Evolutionary conservation across 2,797 vertebrate species (phyloP).

Genomic region (Sebastolobus alascanus): DNA sequence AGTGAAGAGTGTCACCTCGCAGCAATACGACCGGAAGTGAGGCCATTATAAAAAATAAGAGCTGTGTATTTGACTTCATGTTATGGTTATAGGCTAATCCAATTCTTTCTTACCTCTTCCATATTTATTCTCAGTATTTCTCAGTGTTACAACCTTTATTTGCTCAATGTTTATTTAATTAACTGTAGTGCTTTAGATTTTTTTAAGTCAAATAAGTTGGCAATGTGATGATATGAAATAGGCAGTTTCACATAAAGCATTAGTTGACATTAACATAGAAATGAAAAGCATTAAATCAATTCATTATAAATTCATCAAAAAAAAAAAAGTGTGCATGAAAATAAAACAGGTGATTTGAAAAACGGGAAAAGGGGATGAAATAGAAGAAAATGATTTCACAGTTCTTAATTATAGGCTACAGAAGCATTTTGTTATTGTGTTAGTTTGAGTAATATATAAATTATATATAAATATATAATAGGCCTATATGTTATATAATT

Average conservation of each 20-base stretch:
- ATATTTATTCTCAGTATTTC: neutral
- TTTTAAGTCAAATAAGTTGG: neutral
- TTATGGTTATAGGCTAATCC: neutral
- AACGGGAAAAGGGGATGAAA: neutral
- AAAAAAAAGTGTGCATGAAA: neutral
- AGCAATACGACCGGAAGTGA: constrained; percentile 43
- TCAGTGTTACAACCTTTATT: neutral
- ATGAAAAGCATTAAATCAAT: neutral
- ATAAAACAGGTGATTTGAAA: neutral
- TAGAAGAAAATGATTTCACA: neutral
- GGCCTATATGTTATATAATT: neutral
- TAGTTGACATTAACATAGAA: neutral
- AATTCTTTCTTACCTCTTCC: neutral
- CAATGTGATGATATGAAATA: neutral
- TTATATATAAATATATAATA: neutral
- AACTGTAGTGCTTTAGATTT: neutral
- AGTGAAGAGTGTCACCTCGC: constrained; percentile 14
- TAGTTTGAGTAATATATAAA: neutral
- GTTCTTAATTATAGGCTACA: neutral
- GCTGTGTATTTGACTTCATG: neutral
- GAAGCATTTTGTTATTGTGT: neutral
- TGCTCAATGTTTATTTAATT: neutral
- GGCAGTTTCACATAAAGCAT: neutral
- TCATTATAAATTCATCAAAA: neutral
- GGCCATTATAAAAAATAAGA: constrained; percentile 43